Base-by-base conservation (phyloP, 2,113 vertebrate genomes). In the Rissa tridactyla region DNA sequence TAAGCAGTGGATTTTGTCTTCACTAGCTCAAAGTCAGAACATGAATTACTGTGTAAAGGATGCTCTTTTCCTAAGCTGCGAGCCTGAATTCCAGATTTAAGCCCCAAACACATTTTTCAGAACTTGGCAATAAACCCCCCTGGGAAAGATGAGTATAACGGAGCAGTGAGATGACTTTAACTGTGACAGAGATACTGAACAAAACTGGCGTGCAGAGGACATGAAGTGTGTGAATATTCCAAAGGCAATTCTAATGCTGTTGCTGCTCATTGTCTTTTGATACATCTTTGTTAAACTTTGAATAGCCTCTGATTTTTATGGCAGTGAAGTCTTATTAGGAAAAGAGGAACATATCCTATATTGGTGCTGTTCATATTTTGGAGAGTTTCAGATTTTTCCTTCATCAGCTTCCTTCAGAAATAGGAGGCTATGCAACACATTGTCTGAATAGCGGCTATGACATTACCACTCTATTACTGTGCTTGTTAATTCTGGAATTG, bases 301-400 rank as follows among this genome's bases (percentile, higher is more conserved):
- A 90, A 85, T 92, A 93, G 89, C 17, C 58, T 87, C 82, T 91
- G 80, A 92, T 96, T 93, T 93, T 90, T 55, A 55, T 93, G 92
- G 79, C 71, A 93, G 52, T 55, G 47, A 94, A 78, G 22, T 34
- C 88, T 61, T 82, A 72, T 47, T 88, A 90, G 80, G 85, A 83
- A 55, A 62, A 75, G 51, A 90, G 34, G 32, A 86, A 82, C n/a
- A 60, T 70, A 61, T 47, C 52, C 36, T 88, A 13, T 26, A 47
- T 8, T 92, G 64, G 29, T 5, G 5, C 65, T 17, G 25, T 42
- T 78, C 40, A 16, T 54, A n/a, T 64, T 86, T 52, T 88, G 64
- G 49, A 55, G 79, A 85, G 29, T 60, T 51, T 96, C 71, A 47
- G 55, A 6, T 73, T 93, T 90, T 88, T 88, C 40, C 38, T 65